phyloP scores from a whole-genome alignment of 2,113 vertebrate genomes.

The mouse (Mus musculus) region GRCm39 chr13:103526501-103527000 shows the following conservation, averaged over 20 bases:
- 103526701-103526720: not conserved
- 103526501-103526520: not conserved
- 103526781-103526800: not conserved
- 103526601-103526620: not conserved
- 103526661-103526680: not conserved
- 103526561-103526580: not conserved
- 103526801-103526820: not conserved
- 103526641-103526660: not conserved
- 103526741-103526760: not conserved
- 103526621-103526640: not conserved
- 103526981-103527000: too few relatives aligned
- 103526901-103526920: too few relatives aligned
- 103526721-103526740: not conserved
- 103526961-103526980: too few relatives aligned
- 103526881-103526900: too few relatives aligned
- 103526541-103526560: accelerated
- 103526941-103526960: too few relatives aligned
- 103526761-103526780: not conserved
- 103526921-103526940: too few relatives aligned
- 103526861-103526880: too few relatives aligned
- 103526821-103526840: not conserved
- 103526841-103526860: not conserved
- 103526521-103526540: too few relatives aligned
- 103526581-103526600: not conserved
- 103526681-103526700: not conserved